A percentile compares a stretch with the other conserved stretches of the same genome.
phyloP scores from a whole-genome alignment of 2,113 vertebrate species.

The Chloropsis cyanopogon region DNA sequence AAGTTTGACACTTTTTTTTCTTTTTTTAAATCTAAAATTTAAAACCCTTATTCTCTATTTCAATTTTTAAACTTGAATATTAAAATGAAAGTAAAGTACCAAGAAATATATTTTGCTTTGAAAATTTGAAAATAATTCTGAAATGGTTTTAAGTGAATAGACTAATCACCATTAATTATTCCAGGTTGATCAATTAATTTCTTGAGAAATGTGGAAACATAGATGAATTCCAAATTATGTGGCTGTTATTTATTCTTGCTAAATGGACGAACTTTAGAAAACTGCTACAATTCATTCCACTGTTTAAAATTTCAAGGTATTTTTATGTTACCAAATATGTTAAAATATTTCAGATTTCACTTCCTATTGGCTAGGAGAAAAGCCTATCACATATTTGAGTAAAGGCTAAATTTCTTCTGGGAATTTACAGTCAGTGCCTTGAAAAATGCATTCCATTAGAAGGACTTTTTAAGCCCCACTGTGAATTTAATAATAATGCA shows the following conservation, averaged over 20 bases:
- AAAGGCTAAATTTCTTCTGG: not conserved
- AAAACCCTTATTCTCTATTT: fast-evolving
- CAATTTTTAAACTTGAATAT: not conserved
- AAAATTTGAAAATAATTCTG: not conserved
- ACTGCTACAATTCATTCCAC: not conserved
- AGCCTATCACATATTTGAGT: not conserved
- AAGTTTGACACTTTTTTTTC: not conserved
- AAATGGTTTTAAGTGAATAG: not conserved
- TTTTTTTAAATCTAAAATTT: not conserved
- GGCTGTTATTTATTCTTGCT: not conserved
- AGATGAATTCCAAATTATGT: not conserved
- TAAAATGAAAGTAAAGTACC: not conserved
- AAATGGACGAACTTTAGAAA: not conserved
- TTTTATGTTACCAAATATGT: not conserved
- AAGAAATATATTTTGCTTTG: not conserved
- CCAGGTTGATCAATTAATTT: not conserved
- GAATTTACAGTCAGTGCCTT: not conserved
- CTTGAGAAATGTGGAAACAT: not conserved
- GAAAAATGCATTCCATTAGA: not conserved
- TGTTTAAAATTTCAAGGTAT: not conserved
- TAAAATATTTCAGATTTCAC: not conserved
- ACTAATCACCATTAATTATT: not conserved
- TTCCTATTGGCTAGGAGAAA: not conserved
- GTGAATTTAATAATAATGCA: slow-evolving; percentile 5
- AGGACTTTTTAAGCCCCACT: not conserved